phyloP scores from a whole-genome alignment of 1,140 invertebrate species.

The Tenebrio molitor region DNA sequence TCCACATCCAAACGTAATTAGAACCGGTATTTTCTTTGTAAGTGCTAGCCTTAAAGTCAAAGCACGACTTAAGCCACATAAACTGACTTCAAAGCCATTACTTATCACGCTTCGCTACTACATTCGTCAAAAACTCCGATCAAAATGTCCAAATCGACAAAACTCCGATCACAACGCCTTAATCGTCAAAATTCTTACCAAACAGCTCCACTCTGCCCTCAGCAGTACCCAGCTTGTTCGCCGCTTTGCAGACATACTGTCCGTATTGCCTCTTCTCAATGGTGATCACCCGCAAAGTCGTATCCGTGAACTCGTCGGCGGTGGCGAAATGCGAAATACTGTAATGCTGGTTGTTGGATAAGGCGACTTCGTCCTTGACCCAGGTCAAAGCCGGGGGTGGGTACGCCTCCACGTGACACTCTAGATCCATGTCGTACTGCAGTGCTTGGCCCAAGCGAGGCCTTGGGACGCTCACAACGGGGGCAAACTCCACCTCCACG shows the following conservation, averaged over 20 bases:
- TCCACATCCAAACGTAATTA: no score
- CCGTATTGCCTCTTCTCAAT: conserved; percentile 93
- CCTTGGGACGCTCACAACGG: conserved; percentile 85
- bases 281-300: conserved; percentile 85
- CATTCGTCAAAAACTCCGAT: no score
- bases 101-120: no score
- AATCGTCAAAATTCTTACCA: no score
- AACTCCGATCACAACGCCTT: no score
- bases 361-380: conserved; percentile 84
- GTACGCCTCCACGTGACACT: conserved; percentile 93
- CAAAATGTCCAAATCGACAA: no score
- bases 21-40: no score
- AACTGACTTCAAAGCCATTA: no score
- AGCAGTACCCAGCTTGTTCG: conserved; percentile 87
- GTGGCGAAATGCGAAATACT: conserved; percentile 91
- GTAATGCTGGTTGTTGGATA: conserved; percentile 89
- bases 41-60: no score
- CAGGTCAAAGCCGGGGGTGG: conserved; percentile 90
- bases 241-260: conserved; percentile 86
- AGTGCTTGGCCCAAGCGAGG: conserved; percentile 88
- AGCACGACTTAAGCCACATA: no score
- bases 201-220: conserved; percentile 86
- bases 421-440: conserved; percentile 93
- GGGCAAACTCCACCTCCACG: conserved; percentile 90
- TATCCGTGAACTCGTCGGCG: conserved; percentile 91